Evolutionary conservation across 92 coral and sea anemone species (phyloP), one percentile per base, ranked within the genome.

Genomic region (Zoanthus gigantus): DNA sequence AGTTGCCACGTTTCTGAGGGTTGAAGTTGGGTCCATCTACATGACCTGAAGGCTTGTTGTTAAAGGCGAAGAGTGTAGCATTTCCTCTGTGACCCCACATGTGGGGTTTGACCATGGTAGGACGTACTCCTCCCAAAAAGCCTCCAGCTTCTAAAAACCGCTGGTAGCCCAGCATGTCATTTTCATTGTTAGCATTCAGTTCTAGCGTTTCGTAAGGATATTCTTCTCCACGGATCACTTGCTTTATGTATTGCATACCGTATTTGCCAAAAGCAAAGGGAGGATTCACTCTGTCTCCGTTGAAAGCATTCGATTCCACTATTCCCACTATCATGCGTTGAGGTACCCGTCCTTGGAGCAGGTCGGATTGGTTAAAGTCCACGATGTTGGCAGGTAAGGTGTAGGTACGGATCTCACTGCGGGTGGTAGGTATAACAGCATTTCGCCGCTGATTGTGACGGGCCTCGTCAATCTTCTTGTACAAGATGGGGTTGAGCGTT

Each of bases 151-250:
- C 32, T 68, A 89, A 29, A 31, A 83, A 83, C 0, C 89, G 66
- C 52, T 17, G 42, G 23, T 88, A 88, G 0, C 91, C 91, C 29
- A 6, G 74, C 32, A 74, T 61, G 34, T 88, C 88, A 82, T 83
- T 74, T 1, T 44, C 69, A 46, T 15, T 83, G 72, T 73, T 65
- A n/a, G 34, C 30, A 7, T 12, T 34, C 31, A 90, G 23, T 17
- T 71, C 71, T 75, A 90, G 46, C 1, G 75, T 61, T 11, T 54
- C n/a, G 82, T 84, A 58, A 11, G 92, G 90, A 57, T 90, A 90
- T n/a, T 75, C 82, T 71, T 90, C 92, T 0, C 90, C 92, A 0
- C 14, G 54, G 2, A 90, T 57, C 54, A 90, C 13, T 15, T 89
- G 92, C 15, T 76, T 69, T 61, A 89, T 85, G 86, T 23, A 23